A percentile compares a stretch with the other conserved stretches of the same genome.
These are phyloP conservation scores for Timandra comae DNA, from an alignment of 2,888 invertebrate genomes.

Conservation along the genomic window DNA sequence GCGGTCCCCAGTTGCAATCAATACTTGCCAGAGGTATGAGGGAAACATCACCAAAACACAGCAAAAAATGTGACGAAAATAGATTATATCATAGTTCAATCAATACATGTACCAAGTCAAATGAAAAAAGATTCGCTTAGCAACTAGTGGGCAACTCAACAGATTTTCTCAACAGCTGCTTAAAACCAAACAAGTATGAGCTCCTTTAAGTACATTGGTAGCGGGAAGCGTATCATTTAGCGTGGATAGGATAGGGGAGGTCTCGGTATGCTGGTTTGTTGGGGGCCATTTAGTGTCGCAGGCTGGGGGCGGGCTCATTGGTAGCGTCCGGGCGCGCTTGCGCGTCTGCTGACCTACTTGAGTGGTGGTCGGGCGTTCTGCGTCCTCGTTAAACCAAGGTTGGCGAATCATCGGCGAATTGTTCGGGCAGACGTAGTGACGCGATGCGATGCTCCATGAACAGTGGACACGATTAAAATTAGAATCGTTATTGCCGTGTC, in stretches of 20 bases:
- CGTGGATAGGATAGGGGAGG: conserved; percentile 48
- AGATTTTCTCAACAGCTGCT: conserved; percentile 67
- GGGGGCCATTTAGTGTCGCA: conserved; percentile 63
- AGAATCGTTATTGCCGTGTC: conserved; percentile 26
- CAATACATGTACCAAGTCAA: conserved; percentile 35
- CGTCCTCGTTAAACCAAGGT: conserved; percentile 66
- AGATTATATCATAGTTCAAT: too few species aligned
- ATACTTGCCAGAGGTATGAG: too few species aligned
- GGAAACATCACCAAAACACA: too few species aligned
- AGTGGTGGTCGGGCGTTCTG: conserved; percentile 41
- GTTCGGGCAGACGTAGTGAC: conserved; percentile 61
- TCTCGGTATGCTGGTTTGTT: conserved; percentile 44
- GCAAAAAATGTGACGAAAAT: too few species aligned
- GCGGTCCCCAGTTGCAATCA: too few species aligned
- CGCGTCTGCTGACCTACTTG: conserved; percentile 71
- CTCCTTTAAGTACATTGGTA: conserved; percentile 34
- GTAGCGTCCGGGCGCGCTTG: conserved; percentile 69
- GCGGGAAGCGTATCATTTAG: conserved; percentile 28
- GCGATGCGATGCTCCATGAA: conserved; percentile 43
- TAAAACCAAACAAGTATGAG: conserved; percentile 36
- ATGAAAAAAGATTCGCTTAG: conserved; percentile 55
- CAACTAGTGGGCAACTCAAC: conserved; percentile 67
- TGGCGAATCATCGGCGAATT: conserved; percentile 64
- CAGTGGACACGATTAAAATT: conserved; percentile 34
- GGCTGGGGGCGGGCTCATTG: conserved; percentile 72